phyloP scores from a whole-genome alignment of 1,140 invertebrate genomes.

The Halesus radiatus region DNA sequence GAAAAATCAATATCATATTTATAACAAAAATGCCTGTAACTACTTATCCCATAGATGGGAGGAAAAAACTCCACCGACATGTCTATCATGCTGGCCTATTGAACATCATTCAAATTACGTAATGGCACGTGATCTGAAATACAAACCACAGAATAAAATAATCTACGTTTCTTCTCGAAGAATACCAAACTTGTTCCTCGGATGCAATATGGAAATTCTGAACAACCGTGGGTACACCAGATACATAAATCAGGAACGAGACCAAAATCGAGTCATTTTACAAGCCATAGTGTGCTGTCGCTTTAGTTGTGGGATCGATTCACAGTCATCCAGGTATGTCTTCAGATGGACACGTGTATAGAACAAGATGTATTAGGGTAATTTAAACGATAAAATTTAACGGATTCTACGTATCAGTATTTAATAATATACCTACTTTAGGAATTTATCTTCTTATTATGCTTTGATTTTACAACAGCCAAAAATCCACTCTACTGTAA shows the following conservation, averaged over 20 bases:
- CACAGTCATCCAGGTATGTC: background rate
- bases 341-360: too few species aligned
- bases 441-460: too few species aligned
- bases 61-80: constrained; percentile 7
- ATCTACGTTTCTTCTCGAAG: constrained; percentile 43
- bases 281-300: too few species aligned
- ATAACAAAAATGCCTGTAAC: constrained; percentile 27
- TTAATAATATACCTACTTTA: too few species aligned
- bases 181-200: constrained; percentile 17
- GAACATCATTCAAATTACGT: constrained; percentile 56
- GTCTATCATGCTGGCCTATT: constrained; percentile 37
- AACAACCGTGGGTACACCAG: background rate
- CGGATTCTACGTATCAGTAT: too few species aligned
- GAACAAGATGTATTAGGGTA: too few species aligned
- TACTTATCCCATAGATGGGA: constrained; percentile 19
- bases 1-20: constrained; percentile 42
- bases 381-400: too few species aligned
- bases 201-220: constrained; percentile 33
- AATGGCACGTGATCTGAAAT: constrained; percentile 55
- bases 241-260: constrained; percentile 14
- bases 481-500: too few species aligned
- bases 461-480: too few species aligned
- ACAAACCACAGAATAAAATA: constrained; percentile 56
- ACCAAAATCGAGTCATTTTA: constrained; percentile 15
- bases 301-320: background rate